Percentiles rank a stretch among this genome's conserved stretches.
Conservation (phyloP, 2,113 vertebrate genomes). For the Helogale parvula region DNA sequence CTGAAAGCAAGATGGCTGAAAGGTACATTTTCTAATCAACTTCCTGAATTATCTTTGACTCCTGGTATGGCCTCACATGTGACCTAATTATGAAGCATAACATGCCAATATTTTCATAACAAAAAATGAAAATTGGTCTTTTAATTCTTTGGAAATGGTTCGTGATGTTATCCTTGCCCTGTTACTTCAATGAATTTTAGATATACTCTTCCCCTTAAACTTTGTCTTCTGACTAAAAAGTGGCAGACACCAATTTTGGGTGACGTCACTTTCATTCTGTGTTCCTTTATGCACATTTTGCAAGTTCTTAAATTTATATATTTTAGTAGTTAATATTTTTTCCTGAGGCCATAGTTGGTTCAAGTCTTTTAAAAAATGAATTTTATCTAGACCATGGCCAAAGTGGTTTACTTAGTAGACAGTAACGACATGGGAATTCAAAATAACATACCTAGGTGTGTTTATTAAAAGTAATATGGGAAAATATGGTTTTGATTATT, state of each 20-base stretch:
- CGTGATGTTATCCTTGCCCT: slow-evolving; percentile 48
- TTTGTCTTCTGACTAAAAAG: slow-evolving; percentile 42
- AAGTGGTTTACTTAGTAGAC: background rate
- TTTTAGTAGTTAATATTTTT: background rate
- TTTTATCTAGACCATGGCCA: background rate
- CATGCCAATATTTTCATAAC: slow-evolving; percentile 67
- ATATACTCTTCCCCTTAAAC: slow-evolving; percentile 15
- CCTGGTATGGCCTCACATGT: slow-evolving; percentile 63
- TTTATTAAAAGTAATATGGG: background rate
- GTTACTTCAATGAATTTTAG: slow-evolving; percentile 63
- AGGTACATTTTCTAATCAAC: slow-evolving; percentile 77
- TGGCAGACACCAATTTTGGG: slow-evolving; percentile 23
- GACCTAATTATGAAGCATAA: slow-evolving; percentile 75
- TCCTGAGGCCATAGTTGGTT: background rate
- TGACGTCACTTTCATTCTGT: slow-evolving; percentile 35
- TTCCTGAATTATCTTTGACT: slow-evolving; percentile 79
- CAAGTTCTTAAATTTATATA: slow-evolving; percentile 51
- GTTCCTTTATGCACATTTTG: slow-evolving; percentile 36
- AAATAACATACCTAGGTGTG: background rate
- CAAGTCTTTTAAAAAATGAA: slow-evolving; percentile 32
- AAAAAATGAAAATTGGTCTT: slow-evolving; percentile 58
- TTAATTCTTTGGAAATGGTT: slow-evolving; percentile 72
- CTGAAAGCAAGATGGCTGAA: slow-evolving; percentile 77
- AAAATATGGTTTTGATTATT: background rate
- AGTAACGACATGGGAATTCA: background rate